Evolutionary conservation across 1,140 invertebrate genomes (phyloP).

Genomic region (Bombus soroeensis): DNA sequence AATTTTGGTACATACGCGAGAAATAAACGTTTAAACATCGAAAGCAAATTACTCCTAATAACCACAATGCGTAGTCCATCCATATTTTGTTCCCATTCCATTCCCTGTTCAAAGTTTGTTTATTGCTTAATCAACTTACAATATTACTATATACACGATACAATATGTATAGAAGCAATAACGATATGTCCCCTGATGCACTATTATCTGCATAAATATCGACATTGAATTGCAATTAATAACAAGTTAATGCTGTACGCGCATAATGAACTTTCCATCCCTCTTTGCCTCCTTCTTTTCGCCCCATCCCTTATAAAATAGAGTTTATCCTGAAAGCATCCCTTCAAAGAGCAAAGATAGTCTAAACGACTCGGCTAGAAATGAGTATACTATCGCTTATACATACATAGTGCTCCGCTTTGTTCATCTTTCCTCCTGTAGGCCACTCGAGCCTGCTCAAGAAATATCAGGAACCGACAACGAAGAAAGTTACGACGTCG

Average conservation of each 20-base stretch:
- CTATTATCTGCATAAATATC: background rate
- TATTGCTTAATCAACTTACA: background rate
- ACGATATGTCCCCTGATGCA: background rate
- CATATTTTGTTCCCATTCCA: background rate
- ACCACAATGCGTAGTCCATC: background rate
- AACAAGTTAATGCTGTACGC: no score
- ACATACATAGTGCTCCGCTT: background rate
- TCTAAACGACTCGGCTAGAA: slow-evolving; percentile 1
- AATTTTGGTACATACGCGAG: background rate
- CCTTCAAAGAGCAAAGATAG: background rate
- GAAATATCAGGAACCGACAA: slow-evolving; percentile 33
- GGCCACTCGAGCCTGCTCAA: background rate
- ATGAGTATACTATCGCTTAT: slow-evolving; percentile 16
- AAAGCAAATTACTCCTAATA: background rate
- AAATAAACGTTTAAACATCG: background rate
- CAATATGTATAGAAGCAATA: background rate
- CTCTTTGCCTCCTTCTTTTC: no score
- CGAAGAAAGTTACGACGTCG: slow-evolving; percentile 40
- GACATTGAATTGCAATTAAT: background rate
- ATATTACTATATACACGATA: background rate
- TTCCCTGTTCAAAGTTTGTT: background rate
- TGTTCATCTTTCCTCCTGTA: background rate
- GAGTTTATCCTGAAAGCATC: slow-evolving; percentile 15
- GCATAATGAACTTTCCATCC: background rate
- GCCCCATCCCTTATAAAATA: background rate